A percentile compares a stretch with the other conserved stretches of the same genome.
Conservation (phyloP, 2,797 vertebrate species). For the Ceyx erithaca region DNA sequence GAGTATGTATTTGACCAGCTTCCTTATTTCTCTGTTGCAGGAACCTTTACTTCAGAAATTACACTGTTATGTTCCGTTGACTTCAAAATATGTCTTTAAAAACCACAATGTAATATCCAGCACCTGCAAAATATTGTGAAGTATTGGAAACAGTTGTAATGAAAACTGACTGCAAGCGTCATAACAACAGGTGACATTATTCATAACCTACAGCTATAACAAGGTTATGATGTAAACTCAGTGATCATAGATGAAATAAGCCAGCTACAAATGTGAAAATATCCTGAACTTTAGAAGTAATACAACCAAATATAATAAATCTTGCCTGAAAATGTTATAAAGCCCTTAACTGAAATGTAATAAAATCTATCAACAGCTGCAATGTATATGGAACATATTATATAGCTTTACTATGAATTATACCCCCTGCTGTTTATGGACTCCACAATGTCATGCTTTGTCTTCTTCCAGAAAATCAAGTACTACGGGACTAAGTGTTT, state of each 20-base stretch:
- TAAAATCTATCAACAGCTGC: conserved; percentile 84
- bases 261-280: conserved; percentile 80
- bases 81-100: conserved; percentile 67
- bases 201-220: conserved; percentile 66
- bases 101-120: conserved; percentile 67
- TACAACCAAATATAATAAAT: conserved; percentile 81
- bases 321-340: conserved; percentile 78
- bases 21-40: neutral
- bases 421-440: conserved; percentile 75
- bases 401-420: conserved; percentile 78
- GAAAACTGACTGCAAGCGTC: conserved; percentile 75
- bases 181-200: conserved; percentile 81
- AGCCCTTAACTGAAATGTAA: conserved; percentile 77
- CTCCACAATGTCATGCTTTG: conserved; percentile 78
- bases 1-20: neutral
- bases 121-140: conserved; percentile 77
- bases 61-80: conserved; percentile 37
- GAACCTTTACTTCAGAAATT: conserved; percentile 45
- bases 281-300: conserved; percentile 75
- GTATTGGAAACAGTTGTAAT: conserved; percentile 72
- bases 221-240: conserved; percentile 74
- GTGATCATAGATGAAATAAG: conserved; percentile 73
- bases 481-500: conserved; percentile 56
- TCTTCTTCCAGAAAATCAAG: conserved; percentile 72
- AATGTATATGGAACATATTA: conserved; percentile 79